These are phyloP conservation scores for Cosmia trapezina DNA, from an alignment of 2,888 invertebrate genomes.

Conservation along the genomic window DNA sequence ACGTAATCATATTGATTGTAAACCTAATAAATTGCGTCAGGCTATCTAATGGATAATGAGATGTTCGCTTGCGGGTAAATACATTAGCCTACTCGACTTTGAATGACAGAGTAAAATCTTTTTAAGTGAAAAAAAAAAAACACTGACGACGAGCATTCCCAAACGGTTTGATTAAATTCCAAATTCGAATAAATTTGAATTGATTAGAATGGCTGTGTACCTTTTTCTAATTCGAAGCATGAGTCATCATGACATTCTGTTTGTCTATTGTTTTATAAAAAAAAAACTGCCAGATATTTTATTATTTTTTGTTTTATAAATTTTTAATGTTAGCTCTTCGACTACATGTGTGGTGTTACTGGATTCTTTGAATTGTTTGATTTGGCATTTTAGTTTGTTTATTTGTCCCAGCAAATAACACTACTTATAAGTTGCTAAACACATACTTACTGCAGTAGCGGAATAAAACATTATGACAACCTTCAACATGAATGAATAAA, in stretches of 20 bases:
- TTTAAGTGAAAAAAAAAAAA: slow-evolving; percentile 24
- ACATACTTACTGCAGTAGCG: neutral
- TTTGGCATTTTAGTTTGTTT: neutral
- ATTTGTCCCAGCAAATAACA: neutral
- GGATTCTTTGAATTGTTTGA: neutral
- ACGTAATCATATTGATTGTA: slow-evolving; percentile 45
- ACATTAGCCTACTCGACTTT: slow-evolving; percentile 55
- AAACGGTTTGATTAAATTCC: slow-evolving; percentile 41
- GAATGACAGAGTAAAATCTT: slow-evolving; percentile 43
- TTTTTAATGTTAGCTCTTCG: neutral
- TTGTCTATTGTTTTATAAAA: slow-evolving; percentile 19
- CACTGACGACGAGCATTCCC: slow-evolving; percentile 4
- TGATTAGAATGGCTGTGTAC: slow-evolving; percentile 27
- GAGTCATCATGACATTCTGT: neutral
- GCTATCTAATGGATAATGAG: slow-evolving; percentile 49
- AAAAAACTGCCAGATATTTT: neutral
- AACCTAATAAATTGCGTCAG: slow-evolving; percentile 56
- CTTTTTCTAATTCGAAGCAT: slow-evolving; percentile 18
- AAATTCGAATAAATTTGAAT: slow-evolving; percentile 49
- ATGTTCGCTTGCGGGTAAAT: slow-evolving; percentile 49
- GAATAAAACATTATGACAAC: neutral
- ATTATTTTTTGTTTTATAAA: neutral
- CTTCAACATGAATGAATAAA: too few relatives aligned
- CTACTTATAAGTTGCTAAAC: neutral
- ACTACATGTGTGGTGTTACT: neutral